These are phyloP conservation scores for Drosophila elegans DNA, from an alignment of 1,140 invertebrate species.

Conservation along the genomic window DNA sequence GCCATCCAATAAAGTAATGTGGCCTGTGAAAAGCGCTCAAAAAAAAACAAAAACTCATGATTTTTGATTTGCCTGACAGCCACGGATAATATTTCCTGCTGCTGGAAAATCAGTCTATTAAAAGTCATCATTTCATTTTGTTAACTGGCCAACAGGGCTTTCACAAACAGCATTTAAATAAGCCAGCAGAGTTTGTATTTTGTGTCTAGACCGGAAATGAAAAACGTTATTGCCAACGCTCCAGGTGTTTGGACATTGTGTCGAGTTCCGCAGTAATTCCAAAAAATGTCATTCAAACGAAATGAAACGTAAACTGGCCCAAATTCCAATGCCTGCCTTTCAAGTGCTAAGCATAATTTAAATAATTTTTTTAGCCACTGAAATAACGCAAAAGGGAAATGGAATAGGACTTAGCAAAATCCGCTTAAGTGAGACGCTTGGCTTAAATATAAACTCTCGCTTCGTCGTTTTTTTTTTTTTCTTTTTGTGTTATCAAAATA, in stretches of 20 bases:
- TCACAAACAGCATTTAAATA: conserved; percentile 40
- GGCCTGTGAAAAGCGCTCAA: conserved; percentile 13
- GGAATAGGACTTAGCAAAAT: conserved; percentile 29
- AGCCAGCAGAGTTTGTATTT: conserved; percentile 16
- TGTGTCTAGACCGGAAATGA: conserved; percentile 51
- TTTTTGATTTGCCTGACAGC: background rate
- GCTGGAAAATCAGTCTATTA: conserved; percentile 21
- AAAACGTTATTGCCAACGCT: conserved; percentile 10
- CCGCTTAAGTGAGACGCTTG: conserved; percentile 33
- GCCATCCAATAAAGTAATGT: conserved; percentile 21
- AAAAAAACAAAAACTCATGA: conserved; percentile 2
- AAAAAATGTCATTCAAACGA: conserved; percentile 1
- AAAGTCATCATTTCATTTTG: conserved; percentile 16
- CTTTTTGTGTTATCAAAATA: conserved; percentile 30
- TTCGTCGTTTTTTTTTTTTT: background rate
- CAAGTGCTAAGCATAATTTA: conserved; percentile 46
- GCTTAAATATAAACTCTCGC: conserved; percentile 18
- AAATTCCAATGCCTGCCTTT: background rate
- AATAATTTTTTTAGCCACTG: conserved; percentile 23
- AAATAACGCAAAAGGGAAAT: conserved; percentile 4
- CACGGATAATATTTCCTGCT: conserved; percentile 19
- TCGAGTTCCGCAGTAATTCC: background rate
- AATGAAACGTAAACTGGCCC: conserved; percentile 32
- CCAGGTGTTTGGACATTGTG: conserved; percentile 15
- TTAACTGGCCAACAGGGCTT: background rate